Base-by-base conservation (phyloP, 2,113 vertebrate species). In the Marcusenius ussheri region DNA sequence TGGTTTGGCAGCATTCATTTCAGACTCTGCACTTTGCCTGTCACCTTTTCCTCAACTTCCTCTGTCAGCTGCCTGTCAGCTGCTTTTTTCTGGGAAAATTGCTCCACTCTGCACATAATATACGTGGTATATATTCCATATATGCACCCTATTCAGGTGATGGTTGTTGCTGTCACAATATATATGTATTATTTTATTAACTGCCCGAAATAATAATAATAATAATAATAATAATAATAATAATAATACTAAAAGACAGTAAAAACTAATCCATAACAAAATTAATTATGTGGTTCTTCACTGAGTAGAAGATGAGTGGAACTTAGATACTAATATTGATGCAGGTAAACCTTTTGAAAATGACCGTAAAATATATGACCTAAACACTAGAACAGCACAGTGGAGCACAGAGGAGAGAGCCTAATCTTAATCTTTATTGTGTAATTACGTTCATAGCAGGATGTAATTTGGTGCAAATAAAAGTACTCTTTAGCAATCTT, bases 381-480 rank as follows among this genome's bases (percentile, higher is more conserved):
- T 66, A 87, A 51, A 53, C 50, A 88, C 87, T 46, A 62, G 21
- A 83, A 53, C 27, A 42, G 70, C 49, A 83, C 88, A 83, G 35
- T 13, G 45, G 17, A n/a, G 39, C 46, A 51, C 88, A 80, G 70
- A 53, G 27, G 74, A 42, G 70, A 80, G 51, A 35, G 27, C 74
- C 31, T 21, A 51, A 53, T 83, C 47, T 47, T 89, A 89, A 56
- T 83, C 70, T 89, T 89, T 70, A 74, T 70, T 74, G 70, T 70
- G 31, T 89, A 89, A 89, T 89, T 53, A 89, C 31, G 31, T 53
- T 89, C 88, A 89, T 89, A 89, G 88, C 88, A 89, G 88, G 88
- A 89, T 74, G 45, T 74, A 74, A 74, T 89, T 74, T 77, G 88
- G 62, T 77, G 45, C 88, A 89, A 74, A 77, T 89, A 83, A 89